Evolutionary conservation across 2,113 vertebrate species (phyloP).

Genomic region (Dermatemys mawii): DNA sequence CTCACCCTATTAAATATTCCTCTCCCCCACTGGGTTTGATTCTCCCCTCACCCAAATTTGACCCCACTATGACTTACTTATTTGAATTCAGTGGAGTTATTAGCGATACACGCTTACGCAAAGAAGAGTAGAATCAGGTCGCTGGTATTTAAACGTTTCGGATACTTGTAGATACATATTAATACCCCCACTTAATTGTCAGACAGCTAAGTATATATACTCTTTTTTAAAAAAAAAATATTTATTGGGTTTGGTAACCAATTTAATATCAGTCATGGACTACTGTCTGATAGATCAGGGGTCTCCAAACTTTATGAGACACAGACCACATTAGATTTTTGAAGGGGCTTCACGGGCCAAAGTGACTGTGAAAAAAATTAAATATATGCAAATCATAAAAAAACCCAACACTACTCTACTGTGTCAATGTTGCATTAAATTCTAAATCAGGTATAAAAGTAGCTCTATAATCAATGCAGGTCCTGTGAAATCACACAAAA

Average conservation of each 20-base stretch:
- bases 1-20: neutral
- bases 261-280: neutral
- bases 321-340: too few species aligned
- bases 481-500: too few species aligned
- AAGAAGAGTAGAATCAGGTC: neutral
- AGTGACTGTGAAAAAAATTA: too few species aligned
- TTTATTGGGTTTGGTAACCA: neutral
- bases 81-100: neutral
- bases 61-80: neutral
- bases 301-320: too few species aligned
- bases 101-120: neutral
- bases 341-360: too few species aligned
- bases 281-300: neutral
- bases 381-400: too few species aligned
- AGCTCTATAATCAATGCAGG: too few species aligned
- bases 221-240: neutral
- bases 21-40: neutral
- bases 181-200: neutral
- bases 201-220: neutral
- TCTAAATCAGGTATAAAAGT: too few species aligned
- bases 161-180: neutral
- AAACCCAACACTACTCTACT: too few species aligned
- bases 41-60: neutral
- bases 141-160: neutral
- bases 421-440: too few species aligned